phyloP scores from a whole-genome alignment of 2,888 invertebrate genomes.

The Gisinianus flammeolus region DNA sequence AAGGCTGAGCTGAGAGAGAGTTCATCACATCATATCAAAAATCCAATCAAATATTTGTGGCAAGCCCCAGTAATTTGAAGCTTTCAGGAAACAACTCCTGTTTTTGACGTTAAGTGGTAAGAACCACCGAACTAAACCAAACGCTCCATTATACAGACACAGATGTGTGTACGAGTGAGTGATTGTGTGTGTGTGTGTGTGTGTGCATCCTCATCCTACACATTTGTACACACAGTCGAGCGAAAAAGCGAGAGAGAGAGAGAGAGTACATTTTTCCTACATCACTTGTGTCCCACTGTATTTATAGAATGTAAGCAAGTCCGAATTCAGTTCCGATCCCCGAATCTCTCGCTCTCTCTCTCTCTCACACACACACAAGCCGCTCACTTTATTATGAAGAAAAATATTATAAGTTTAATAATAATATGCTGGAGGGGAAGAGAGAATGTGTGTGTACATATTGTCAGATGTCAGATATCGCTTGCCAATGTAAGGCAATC shows the following conservation, averaged over 20 bases:
- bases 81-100: constrained; percentile 46
- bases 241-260: neutral
- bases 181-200: no score
- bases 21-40: constrained; percentile 47
- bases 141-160: constrained; percentile 2
- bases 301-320: no score
- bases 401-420: constrained; percentile 7
- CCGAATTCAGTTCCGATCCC: no score
- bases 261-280: constrained; percentile 5
- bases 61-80: constrained; percentile 51
- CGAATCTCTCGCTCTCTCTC: no score
- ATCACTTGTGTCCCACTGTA: neutral
- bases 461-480: neutral
- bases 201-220: neutral
- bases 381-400: constrained; percentile 1
- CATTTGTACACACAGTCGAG: neutral
- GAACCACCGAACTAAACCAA: constrained; percentile 27
- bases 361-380: no score
- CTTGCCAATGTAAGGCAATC: no score
- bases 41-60: constrained; percentile 56
- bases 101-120: constrained; percentile 51
- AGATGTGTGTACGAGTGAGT: neutral
- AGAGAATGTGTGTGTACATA: neutral
- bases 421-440: neutral
- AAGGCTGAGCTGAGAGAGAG: constrained; percentile 4